Base-by-base conservation (phyloP, 2,888 invertebrate genomes). In the Furcula furcula region DNA sequence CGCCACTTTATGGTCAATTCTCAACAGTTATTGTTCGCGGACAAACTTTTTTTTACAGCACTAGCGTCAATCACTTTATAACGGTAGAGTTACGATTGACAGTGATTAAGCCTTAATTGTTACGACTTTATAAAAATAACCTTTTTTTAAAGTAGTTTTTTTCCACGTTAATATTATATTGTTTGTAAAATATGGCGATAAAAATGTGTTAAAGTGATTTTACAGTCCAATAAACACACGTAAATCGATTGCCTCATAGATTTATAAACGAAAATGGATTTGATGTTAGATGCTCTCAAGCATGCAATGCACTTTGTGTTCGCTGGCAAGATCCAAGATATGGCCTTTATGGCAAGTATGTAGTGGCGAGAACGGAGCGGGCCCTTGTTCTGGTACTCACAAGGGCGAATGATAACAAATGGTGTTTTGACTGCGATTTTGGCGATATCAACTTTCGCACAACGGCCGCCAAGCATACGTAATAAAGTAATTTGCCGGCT, bases 1-100 rank as follows among this genome's bases (percentile, higher is more conserved):
- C 89, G 85, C 71, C 80, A 73, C 74, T 89, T 89, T 89, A 89
- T 88, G 89, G 88, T 87, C 88, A 86, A 86, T 89, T 79, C 87
- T 79, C 72, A 79, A 76, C 78, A 76, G 82, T 86, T 83, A 87
- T 87, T 86, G 87, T 87, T 85, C 73, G 76, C 77, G 65, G 75
- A 70, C 77, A 58, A 73, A 75, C 66, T 80, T 83, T 83, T 27
- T 81, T 82, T 81, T 76, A 72, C 64, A 68, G 58, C 55, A 60
- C 75, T 69, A 76, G 65, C 74, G 66, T 75, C 83, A 74, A 79
- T 78, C 73, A 75, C 58, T 69, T 71, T 76, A 72, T 74, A 77
- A 73, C 75, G 56, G 73, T 64, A 41, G 59, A 71, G 75, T 81
- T 76, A 83, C 73, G 76, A 79, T 80, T 78, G 83, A 77, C 82